A percentile compares a stretch with the other conserved stretches of the same genome.
phyloP scores from a whole-genome alignment of 2,888 invertebrate genomes.

The Tinea trinotella region DNA sequence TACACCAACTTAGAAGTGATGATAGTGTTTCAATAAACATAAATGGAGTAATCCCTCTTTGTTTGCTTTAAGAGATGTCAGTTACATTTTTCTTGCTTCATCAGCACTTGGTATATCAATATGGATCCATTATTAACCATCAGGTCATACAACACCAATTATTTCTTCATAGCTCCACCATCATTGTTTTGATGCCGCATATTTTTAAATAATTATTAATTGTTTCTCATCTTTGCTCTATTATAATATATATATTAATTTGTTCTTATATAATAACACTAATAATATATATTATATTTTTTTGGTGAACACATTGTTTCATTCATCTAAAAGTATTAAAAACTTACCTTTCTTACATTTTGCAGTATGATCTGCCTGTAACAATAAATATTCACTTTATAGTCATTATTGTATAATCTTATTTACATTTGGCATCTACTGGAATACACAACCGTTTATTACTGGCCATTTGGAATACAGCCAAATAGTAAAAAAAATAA shows the following conservation, averaged over 20 bases:
- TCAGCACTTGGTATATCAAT: not conserved
- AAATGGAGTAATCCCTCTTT: no score
- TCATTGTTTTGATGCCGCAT: not conserved
- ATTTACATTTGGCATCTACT: not conserved
- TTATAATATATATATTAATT: not conserved
- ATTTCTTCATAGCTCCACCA: not conserved
- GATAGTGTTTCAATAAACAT: no score
- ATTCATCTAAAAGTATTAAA: not conserved
- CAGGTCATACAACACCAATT: not conserved
- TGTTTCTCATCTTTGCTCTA: not conserved
- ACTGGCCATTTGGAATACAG: slow-evolving; percentile 7
- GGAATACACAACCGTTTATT: not conserved
- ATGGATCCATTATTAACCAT: not conserved
- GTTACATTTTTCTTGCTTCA: not conserved
- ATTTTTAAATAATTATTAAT: not conserved
- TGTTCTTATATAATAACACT: not conserved
- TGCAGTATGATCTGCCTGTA: slow-evolving; percentile 72
- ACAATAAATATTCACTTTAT: slow-evolving; percentile 29
- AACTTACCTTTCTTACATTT: slow-evolving; percentile 71
- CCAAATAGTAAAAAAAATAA: not conserved
- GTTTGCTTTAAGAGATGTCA: not conserved
- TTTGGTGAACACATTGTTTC: not conserved
- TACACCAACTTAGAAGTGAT: not conserved
- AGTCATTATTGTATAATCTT: not conserved
- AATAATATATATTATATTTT: no score